These are phyloP conservation scores for Scelioninae gen. 2 DNA, from an alignment of 2,888 invertebrate genomes.

Conservation along the genomic window DNA sequence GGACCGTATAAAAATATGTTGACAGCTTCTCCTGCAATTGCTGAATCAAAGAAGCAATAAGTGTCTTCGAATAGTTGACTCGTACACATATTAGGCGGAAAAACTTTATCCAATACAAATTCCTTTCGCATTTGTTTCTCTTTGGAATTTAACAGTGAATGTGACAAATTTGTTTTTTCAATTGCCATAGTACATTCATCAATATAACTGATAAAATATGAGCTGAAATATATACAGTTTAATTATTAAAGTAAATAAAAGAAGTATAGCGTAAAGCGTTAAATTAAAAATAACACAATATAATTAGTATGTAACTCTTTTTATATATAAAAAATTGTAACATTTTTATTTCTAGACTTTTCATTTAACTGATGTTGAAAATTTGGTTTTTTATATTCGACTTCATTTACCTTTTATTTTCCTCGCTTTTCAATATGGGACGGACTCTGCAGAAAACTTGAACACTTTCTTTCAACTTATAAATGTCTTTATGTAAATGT, in stretches of 20 bases:
- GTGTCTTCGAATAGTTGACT: conserved; percentile 13
- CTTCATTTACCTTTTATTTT: not conserved
- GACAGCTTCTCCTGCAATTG: conserved; percentile 15
- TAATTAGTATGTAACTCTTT: not conserved
- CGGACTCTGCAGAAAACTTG: conserved; percentile 24
- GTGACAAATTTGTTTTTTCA: not conserved
- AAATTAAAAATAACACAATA: too few species aligned
- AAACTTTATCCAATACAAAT: conserved; percentile 25
- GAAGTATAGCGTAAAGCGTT: too few species aligned
- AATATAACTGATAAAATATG: conserved; percentile 5
- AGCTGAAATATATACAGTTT: conserved; percentile 1
- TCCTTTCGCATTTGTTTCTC: not conserved
- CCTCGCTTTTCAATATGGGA: not conserved
- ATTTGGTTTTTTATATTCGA: too few species aligned
- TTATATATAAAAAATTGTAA: not conserved
- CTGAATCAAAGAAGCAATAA: conserved; percentile 4
- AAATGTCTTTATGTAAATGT: conserved; percentile 2
- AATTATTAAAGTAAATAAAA: not conserved
- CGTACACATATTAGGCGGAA: not conserved
- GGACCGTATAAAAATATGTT: conserved; percentile 20
- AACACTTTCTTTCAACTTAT: conserved; percentile 12
- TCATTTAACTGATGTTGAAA: not conserved
- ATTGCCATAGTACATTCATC: conserved; percentile 17
- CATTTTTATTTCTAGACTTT: too few species aligned
- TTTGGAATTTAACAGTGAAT: not conserved